phyloP scores from a whole-genome alignment of 2,113 vertebrate genomes.

The Actinemys pallida region DNA sequence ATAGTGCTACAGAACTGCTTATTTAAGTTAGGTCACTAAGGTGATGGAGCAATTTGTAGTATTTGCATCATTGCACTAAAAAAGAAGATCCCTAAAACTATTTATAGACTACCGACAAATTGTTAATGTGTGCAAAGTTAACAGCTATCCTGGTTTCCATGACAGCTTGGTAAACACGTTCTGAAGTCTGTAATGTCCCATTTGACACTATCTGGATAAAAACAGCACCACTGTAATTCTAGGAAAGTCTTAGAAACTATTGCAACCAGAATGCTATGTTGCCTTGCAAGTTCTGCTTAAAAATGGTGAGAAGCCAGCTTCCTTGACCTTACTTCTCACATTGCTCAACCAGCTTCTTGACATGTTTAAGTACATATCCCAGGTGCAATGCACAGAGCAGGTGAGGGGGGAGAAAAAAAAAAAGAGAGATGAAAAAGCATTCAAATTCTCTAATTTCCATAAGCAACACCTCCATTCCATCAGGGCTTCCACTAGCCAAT shows the following conservation, averaged over 20 bases:
- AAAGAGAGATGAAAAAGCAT: background rate
- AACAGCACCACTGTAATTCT: rapidly evolving
- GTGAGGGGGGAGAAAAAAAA: background rate
- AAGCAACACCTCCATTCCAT: background rate
- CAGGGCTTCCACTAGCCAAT: background rate
- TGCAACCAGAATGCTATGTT: background rate
- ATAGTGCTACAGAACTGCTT: background rate
- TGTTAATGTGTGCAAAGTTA: background rate
- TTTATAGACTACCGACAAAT: background rate
- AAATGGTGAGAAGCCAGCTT: background rate
- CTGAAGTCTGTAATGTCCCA: background rate
- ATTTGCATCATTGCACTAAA: background rate
- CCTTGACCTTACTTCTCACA: background rate
- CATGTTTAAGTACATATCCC: background rate
- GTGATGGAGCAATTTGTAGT: background rate
- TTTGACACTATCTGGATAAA: background rate
- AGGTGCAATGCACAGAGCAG: background rate
- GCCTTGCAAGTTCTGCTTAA: background rate
- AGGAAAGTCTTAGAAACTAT: background rate
- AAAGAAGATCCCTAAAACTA: background rate
- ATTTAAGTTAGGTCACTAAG: conserved; percentile 14
- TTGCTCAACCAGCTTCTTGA: conserved; percentile 15
- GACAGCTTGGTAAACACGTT: background rate
- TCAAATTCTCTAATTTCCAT: background rate
- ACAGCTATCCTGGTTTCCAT: background rate